These are phyloP conservation scores for Neosilurus mollespiculum DNA, from an alignment of 2,797 vertebrate species.

Conservation along the genomic window DNA sequence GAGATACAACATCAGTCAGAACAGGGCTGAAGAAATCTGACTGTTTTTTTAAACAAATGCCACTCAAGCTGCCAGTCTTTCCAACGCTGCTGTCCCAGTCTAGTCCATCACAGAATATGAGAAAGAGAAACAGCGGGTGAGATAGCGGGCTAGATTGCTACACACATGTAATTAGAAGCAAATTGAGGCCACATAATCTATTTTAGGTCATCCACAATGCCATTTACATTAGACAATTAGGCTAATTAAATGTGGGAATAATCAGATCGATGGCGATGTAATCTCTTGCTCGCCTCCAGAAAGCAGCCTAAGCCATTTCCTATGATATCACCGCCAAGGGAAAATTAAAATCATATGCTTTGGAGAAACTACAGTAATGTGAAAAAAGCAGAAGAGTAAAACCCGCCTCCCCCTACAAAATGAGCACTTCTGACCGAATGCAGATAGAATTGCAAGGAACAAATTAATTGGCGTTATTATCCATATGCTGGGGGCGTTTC, in stretches of 20 bases:
- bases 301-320: conserved; percentile 49
- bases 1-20: neutral
- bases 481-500: conserved; percentile 33
- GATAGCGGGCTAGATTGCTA: conserved; percentile 47
- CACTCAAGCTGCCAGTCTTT: conserved; percentile 52
- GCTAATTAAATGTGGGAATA: conserved; percentile 78
- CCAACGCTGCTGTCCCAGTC: conserved; percentile 40
- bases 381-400: conserved; percentile 54
- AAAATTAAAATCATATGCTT: conserved; percentile 64
- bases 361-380: conserved; percentile 59
- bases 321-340: conserved; percentile 49
- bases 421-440: conserved; percentile 52
- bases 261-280: conserved; percentile 58
- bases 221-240: conserved; percentile 73
- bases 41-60: conserved; percentile 52
- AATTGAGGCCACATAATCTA: conserved; percentile 76
- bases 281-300: conserved; percentile 31
- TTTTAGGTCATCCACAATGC: conserved; percentile 73
- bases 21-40: neutral
- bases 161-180: conserved; percentile 70
- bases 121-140: neutral
- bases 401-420: conserved; percentile 53
- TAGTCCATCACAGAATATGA: conserved; percentile 16
- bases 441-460: conserved; percentile 60
- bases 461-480: conserved; percentile 51